Evolutionary conservation across 2,113 vertebrate genomes (phyloP), one percentile per base, ranked within the genome.

Genomic region (Rousettus leschenaultii): DNA sequence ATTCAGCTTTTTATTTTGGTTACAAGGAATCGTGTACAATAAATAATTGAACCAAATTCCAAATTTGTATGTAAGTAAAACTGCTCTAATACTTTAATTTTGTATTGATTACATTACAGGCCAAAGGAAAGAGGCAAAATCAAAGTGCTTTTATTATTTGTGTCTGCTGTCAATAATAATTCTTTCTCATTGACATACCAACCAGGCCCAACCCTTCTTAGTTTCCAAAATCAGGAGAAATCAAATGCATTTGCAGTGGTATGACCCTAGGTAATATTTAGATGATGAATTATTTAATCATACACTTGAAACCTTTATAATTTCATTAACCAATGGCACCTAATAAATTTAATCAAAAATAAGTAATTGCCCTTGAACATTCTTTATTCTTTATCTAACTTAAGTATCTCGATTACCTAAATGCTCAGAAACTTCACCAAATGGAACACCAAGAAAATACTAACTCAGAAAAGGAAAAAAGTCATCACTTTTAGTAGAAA

Each of bases 21-120:
- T 82, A 61, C 30, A 94, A 95, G 14, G 4, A 97, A 71, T 94
- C 92, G 14, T 84, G 33, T 85, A 61, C 19, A 84, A 92, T 48
- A 93, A 74, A 61, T 84, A 28, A 74, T 83, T 28, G 40, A 93
- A 87, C 30, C 48, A 43, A 96, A 91, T 33, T 68, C 24, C 40
- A 79, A 83, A 90, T 55, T 33, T 96, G 16, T 87, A 7, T 48
- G 73, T 86, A 71, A 86, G 15, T 30, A 28, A 77, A 83, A 68
- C 35, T 43, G 18, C 26, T 11, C 5, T 55, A 48, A 55, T 4
- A 77, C 10, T 80, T 97, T 51, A 74, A 57, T 66, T 95, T 78
- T 90, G 0, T 16, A 84, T 65, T 84, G 19, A 55, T 90, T 83
- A 61, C 3, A 88, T 90, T 83, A 61, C 3, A 90, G 33, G 7